A percentile compares a stretch with the other conserved stretches of the same genome.
phyloP scores from a whole-genome alignment of 2,888 invertebrate species.

The Zaprionus obscuricornis region DNA sequence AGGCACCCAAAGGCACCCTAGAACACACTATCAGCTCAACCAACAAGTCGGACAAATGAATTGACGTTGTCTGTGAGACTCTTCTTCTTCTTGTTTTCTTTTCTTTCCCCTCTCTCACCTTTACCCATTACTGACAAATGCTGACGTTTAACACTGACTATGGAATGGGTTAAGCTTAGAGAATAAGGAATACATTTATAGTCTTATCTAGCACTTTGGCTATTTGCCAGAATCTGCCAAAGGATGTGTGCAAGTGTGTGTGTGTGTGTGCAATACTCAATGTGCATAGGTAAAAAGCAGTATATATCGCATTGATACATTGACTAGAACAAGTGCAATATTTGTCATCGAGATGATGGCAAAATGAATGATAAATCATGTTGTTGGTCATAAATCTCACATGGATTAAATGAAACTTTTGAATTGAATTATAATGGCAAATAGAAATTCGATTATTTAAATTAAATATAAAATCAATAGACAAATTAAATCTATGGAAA shows the following conservation, averaged over 20 bases:
- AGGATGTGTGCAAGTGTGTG: background rate
- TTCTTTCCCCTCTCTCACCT: too few species aligned
- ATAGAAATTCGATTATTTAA: conserved; percentile 9
- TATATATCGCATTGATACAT: conserved; percentile 43
- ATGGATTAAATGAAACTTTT: too few species aligned
- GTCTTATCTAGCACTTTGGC: conserved; percentile 38
- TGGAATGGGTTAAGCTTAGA: conserved; percentile 27
- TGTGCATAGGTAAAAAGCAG: conserved; percentile 18
- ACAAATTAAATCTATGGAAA: too few species aligned
- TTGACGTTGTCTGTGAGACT: conserved; percentile 36
- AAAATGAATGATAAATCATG: conserved; percentile 1
- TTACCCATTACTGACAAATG: background rate
- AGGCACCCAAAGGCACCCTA: conserved; percentile 7
- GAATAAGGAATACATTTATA: too few species aligned
- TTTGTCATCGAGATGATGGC: conserved; percentile 34
- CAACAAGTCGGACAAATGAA: conserved; percentile 54
- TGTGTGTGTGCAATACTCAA: background rate
- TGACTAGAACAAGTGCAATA: conserved; percentile 15
- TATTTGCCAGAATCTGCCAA: conserved; percentile 7
- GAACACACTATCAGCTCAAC: conserved; percentile 22
- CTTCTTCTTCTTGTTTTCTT: background rate
- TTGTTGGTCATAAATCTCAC: conserved; percentile 4
- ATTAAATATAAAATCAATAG: too few species aligned
- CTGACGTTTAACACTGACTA: conserved; percentile 20
- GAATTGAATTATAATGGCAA: conserved; percentile 25